Conservation (phyloP, 2,888 invertebrate genomes). For the Polietes domitor region DNA sequence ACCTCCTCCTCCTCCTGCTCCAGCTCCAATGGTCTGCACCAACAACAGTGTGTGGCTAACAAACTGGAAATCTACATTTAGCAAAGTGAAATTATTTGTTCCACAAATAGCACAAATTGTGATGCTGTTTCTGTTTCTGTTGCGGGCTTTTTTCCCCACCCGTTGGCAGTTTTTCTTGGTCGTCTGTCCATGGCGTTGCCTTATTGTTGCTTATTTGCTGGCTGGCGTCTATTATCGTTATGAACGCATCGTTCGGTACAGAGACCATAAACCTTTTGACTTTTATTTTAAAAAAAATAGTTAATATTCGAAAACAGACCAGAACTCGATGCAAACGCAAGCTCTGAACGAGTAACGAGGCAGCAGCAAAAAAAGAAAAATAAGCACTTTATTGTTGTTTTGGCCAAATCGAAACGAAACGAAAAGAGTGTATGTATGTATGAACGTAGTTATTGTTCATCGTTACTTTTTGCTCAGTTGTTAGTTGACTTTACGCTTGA, state of each 20-base stretch:
- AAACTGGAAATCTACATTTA: background rate
- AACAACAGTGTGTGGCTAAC: background rate
- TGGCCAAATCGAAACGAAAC: background rate
- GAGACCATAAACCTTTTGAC: slow-evolving; percentile 36
- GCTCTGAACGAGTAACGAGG: background rate
- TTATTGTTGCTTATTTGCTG: background rate
- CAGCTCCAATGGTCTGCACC: too few relatives aligned
- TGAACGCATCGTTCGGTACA: slow-evolving; percentile 35
- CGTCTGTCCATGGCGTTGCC: background rate
- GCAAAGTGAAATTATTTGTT: slow-evolving; percentile 5
- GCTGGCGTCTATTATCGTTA: slow-evolving; percentile 7
- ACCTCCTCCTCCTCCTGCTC: too few relatives aligned
- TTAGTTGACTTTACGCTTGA: slow-evolving; percentile 49
- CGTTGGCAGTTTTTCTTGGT: too few relatives aligned
- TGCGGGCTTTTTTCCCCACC: too few relatives aligned
- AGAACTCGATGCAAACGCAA: background rate
- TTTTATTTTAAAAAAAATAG: slow-evolving; percentile 27
- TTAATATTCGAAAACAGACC: background rate
- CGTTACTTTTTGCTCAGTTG: slow-evolving; percentile 14
- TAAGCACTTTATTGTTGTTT: background rate
- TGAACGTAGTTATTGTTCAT: slow-evolving; percentile 23
- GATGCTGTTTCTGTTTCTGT: too few relatives aligned
- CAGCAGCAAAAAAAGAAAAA: background rate
- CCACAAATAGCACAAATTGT: background rate
- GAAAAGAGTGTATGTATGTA: background rate